Base-by-base conservation (phyloP, 2,113 vertebrate genomes). In the Aplodontia rufa region DNA sequence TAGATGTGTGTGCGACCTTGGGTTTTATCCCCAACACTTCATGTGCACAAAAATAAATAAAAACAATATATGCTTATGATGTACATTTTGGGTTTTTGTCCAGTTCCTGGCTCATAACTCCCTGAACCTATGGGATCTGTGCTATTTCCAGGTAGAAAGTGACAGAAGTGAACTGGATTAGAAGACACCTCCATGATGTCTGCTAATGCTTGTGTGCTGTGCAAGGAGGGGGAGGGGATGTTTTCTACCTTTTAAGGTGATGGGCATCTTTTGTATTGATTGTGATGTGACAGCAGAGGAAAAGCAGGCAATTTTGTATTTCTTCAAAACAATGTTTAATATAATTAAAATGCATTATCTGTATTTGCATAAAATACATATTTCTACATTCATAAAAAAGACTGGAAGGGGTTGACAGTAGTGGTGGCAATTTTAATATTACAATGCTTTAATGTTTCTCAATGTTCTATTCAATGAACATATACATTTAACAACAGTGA, bases 311-410 rank as follows among this genome's bases (percentile, higher is more conserved):
- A 32, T 58, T 45, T 45, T 66, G 32, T 66, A 32, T 49, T 62
- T 40, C 37, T 14, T 42, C 62, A 62, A 45, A 32, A 60, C 20
- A 89, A 64, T 64, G 24, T 42, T 76, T 90, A 84, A 60, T 45
- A 40, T 69, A 74, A 95, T 37, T 78, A 90, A 80, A 93, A 78
- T 40, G 20, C 9, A 72, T 53, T 53, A 79, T n/a, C 86, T 90
- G 30, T n/a, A 55, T 49, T 79, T 71, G 5, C 19, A 79, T 45
- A 86, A 90, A 93, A 74, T 32, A 8, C 58, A 78, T 16, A 81
- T 64, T 53, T 91, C 55, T 74, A 74, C n/a, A 87, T 28, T 58
- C 37, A 91, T 47, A 78, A 80, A 85, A 76, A 66, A 88, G n/a
- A 72, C 0, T 55, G 20, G 64, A 68, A 32, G 5, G 40, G 37